Evolutionary conservation across 2,888 invertebrate species (phyloP).

Genomic region (Chrysodeixis includens): DNA sequence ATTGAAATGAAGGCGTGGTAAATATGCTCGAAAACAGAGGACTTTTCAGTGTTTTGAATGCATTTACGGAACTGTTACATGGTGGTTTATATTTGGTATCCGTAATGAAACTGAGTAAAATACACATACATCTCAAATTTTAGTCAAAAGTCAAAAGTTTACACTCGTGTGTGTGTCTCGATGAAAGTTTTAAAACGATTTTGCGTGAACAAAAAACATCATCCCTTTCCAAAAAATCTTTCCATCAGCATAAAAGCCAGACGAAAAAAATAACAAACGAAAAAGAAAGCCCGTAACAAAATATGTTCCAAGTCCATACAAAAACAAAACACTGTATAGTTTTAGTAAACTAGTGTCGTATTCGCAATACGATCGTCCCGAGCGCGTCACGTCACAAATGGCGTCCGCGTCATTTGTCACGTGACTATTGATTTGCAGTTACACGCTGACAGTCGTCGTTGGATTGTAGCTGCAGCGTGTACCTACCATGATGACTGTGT

Average conservation of each 20-base stretch:
- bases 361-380: conserved; percentile 48
- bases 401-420: conserved; percentile 71
- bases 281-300: conserved; percentile 8
- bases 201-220: no score
- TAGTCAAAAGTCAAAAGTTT: no score
- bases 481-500: background rate
- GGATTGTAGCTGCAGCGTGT: conserved; percentile 23
- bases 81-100: background rate
- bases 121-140: no score
- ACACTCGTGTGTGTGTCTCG: no score
- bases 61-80: background rate
- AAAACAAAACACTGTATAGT: conserved; percentile 27
- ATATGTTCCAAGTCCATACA: conserved; percentile 1
- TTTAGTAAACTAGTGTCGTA: conserved; percentile 50
- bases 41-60: background rate
- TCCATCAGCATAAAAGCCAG: background rate
- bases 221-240: background rate
- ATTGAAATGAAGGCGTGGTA: background rate
- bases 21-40: background rate
- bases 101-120: no score
- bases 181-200: no score
- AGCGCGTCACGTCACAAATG: conserved; percentile 61
- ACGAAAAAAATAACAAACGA: background rate
- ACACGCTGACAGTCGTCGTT: conserved; percentile 32
- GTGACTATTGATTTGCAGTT: conserved; percentile 69